Base-by-base conservation (phyloP, 2,797 vertebrate species). In the Chaunax sp. region DNA sequence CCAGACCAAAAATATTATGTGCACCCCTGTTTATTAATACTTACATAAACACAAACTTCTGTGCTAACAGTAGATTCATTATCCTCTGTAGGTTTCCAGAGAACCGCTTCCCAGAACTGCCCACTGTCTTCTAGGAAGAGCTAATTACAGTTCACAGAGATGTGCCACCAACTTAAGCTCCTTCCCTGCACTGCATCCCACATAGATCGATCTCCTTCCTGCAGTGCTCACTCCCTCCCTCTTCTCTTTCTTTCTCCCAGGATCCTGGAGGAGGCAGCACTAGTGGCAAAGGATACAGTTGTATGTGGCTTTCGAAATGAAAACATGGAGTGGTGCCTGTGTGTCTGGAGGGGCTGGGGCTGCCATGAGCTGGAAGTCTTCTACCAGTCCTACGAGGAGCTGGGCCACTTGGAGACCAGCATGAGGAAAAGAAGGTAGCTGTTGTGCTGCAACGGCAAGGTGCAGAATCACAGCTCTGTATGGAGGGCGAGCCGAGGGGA, bases 301-400 rank as follows among this genome's bases (percentile, higher is more conserved):
- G 96, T 97, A 60, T 99, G 98, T 45, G 96, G 95, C 92, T 96
- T 97, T 69, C 89, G 81, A 58, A 95, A 94, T 0, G 93, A 95
- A 76, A 91, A 89, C 86, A 88, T 0, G 20, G 95, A 95, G 84
- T 96, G 96, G 95, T 94, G 94, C 91, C 94, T 99, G 87, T 95
- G 95, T 75, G 95, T 97, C 88, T 99, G 97, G 98, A 93, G 96
- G 82, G 94, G 94, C 91, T 98, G 98, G 98, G 95, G 96, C 20
- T 59, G 90, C 87, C 81, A 71, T 10, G 96, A 98, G 78, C 96
- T 99, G 69, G 95, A 97, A 62, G 55, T 95, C 84, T 98, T 98
- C 95, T 97, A 98, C 94, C 94, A 92, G 86, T 94, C 95, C 69
- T 97, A 95, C 0, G 97, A 99, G 85, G 96, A 96, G 77, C 93